phyloP scores from a whole-genome alignment of 2,113 vertebrate genomes.

The Benitochromis conjunctus region DNA sequence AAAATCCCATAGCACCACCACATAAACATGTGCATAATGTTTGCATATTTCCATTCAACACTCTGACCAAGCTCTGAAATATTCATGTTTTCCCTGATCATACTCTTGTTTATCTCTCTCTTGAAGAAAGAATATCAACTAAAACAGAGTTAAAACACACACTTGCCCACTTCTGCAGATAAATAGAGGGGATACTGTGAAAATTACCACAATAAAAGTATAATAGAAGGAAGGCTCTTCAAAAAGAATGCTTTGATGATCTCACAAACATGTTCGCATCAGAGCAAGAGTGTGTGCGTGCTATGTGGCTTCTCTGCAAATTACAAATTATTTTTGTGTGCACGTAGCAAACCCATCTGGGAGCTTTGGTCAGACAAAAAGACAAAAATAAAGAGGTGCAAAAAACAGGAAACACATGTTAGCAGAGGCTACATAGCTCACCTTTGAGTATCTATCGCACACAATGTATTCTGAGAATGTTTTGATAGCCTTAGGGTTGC shows the following conservation, averaged over 20 bases:
- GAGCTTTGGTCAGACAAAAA: conserved; percentile 1
- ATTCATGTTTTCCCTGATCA: not conserved
- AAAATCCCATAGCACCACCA: too few species aligned
- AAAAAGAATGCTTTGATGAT: not conserved
- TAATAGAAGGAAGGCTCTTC: not conserved
- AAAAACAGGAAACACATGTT: conserved; percentile 59
- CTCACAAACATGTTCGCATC: not conserved
- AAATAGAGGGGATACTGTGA: not conserved
- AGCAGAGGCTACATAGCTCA: conserved; percentile 6
- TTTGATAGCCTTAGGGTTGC: not conserved
- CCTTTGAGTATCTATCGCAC: not conserved
- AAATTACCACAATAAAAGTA: not conserved
- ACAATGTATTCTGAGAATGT: not conserved
- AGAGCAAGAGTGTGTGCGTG: not conserved
- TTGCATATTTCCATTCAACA: not conserved
- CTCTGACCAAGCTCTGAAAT: not conserved
- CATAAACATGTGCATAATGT: not conserved
- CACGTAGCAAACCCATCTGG: not conserved
- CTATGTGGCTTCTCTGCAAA: conserved; percentile 15
- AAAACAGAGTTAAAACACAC: not conserved
- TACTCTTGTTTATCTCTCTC: not conserved
- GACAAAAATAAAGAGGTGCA: not conserved
- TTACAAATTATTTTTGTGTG: conserved; percentile 4
- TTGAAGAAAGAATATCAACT: not conserved
- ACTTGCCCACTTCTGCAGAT: not conserved